Evolutionary conservation across 2,888 invertebrate genomes (phyloP).

Genomic region (Agriopis aurantiaria): DNA sequence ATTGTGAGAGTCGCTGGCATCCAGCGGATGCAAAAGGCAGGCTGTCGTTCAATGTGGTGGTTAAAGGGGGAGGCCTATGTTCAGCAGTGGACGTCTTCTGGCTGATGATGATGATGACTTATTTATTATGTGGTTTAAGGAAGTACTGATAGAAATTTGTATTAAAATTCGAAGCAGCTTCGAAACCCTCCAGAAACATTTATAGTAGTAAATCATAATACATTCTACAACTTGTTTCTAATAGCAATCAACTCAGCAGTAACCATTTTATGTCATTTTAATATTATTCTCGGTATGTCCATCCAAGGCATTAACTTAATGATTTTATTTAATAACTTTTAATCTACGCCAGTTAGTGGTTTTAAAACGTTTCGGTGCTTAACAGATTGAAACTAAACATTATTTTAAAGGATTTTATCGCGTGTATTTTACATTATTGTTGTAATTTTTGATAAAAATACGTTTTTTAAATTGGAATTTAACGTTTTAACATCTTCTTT

Average conservation of each 20-base stretch:
- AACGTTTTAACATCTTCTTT: constrained; percentile 1
- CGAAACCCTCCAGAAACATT: neutral
- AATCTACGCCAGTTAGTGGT: constrained; percentile 16
- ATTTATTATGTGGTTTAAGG: no score
- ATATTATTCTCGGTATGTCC: constrained; percentile 21
- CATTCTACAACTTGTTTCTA: constrained; percentile 11
- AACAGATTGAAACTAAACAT: neutral
- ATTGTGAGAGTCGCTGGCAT: no score
- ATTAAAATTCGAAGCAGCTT: no score
- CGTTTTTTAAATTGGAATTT: neutral
- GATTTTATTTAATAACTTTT: constrained; percentile 25
- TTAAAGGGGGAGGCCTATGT: no score
- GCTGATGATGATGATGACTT: no score
- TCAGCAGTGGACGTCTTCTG: no score
- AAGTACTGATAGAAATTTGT: no score
- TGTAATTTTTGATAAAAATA: no score
- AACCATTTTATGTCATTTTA: constrained; percentile 29
- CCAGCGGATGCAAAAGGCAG: no score
- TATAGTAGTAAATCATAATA: neutral
- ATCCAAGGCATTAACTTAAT: constrained; percentile 10
- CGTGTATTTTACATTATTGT: no score
- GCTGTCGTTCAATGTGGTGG: no score
- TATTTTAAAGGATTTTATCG: no score
- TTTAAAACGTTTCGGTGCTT: constrained; percentile 17
- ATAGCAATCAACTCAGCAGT: constrained; percentile 18